Percentiles rank a stretch among this genome's conserved stretches.
phyloP scores from a whole-genome alignment of 2,888 invertebrate genomes.

The Incurvaria masculella region DNA sequence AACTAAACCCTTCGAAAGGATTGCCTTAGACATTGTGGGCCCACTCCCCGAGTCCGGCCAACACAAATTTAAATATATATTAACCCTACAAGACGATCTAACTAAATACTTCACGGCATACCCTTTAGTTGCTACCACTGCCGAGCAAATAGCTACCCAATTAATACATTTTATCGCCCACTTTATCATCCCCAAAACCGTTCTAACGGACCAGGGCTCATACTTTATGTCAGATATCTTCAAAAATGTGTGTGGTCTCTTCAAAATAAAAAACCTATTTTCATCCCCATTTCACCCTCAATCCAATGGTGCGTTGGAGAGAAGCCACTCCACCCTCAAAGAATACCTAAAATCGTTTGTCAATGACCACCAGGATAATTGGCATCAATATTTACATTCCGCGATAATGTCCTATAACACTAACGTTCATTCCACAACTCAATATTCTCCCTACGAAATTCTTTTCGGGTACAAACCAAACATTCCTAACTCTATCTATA shows the following conservation, averaged over 20 bases:
- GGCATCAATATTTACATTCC: slow-evolving; percentile 16
- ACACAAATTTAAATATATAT: slow-evolving; percentile 5
- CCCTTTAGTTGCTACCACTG: neutral
- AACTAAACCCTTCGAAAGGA: neutral
- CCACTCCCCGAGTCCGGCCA: neutral
- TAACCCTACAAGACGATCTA: slow-evolving; percentile 6
- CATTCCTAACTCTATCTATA: slow-evolving; percentile 2
- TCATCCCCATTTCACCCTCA: slow-evolving; percentile 22
- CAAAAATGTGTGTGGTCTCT: slow-evolving; percentile 18
- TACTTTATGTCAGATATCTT: slow-evolving; percentile 29
- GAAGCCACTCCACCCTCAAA: slow-evolving; percentile 21
- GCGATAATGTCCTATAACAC: neutral
- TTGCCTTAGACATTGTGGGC: too few species aligned
- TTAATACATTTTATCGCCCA: neutral
- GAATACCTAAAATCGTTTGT: slow-evolving; percentile 22
- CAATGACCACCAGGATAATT: slow-evolving; percentile 18
- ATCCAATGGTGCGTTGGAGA: slow-evolving; percentile 22
- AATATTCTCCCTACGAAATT: neutral
- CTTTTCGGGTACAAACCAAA: neutral
- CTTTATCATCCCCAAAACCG: slow-evolving; percentile 34
- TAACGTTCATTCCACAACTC: neutral
- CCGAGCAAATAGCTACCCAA: neutral
- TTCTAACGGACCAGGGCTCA: slow-evolving; percentile 52
- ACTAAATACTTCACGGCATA: slow-evolving; percentile 4
- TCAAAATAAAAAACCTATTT: slow-evolving; percentile 21